Evolutionary conservation across 2,113 vertebrate species (phyloP).

Genomic region (Mobula hypostoma): DNA sequence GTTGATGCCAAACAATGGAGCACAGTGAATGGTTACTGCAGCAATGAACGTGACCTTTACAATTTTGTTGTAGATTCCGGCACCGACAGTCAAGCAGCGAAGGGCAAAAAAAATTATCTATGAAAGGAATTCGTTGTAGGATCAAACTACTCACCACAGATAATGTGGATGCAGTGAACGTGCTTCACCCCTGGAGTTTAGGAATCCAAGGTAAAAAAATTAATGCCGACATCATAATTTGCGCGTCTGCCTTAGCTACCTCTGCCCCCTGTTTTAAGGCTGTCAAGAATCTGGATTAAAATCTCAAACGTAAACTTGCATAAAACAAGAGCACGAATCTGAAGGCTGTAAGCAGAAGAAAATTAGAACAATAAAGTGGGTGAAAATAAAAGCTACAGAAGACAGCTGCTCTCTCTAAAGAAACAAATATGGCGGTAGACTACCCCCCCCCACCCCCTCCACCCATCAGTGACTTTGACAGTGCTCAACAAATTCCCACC

Average conservation of each 20-base stretch:
- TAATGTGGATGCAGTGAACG: not conserved
- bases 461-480: not conserved
- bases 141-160: constrained; percentile 30
- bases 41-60: not conserved
- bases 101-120: constrained; percentile 24
- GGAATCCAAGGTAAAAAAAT: constrained; percentile 22
- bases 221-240: constrained; percentile 10
- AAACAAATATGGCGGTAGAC: constrained; percentile 36
- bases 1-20: not conserved
- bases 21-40: constrained; percentile 16
- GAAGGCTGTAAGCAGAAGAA: not conserved
- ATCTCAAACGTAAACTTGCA: not conserved
- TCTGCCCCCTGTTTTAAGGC: not conserved
- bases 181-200: constrained; percentile 30
- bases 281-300: not conserved
- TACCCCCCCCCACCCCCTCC: not conserved
- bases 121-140: not conserved
- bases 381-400: constrained; percentile 22
- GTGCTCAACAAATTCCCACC: constrained; percentile 19
- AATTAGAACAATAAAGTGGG: not conserved
- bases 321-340: not conserved
- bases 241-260: not conserved
- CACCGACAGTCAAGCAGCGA: constrained; percentile 27
- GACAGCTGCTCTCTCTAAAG: constrained; percentile 29
- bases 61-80: constrained; percentile 34